Evolutionary conservation across 2,888 invertebrate species (phyloP).

Genomic region (Melolontha melolontha): DNA sequence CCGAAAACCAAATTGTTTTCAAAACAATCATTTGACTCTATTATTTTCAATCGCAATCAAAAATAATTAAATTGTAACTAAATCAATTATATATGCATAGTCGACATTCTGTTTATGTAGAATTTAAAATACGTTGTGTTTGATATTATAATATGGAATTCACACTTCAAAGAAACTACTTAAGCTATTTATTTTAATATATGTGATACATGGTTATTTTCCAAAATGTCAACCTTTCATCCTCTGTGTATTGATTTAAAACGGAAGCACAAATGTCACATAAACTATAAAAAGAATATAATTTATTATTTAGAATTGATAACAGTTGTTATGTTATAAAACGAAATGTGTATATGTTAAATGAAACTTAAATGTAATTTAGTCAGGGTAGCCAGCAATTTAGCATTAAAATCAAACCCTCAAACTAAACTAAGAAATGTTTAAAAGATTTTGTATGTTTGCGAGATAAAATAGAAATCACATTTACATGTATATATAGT

Average conservation of each 20-base stretch:
- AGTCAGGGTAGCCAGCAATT: conserved; percentile 46
- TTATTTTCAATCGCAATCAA: too few species aligned
- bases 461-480: conserved; percentile 37
- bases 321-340: conserved; percentile 25
- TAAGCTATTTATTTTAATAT: too few species aligned
- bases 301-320: conserved; percentile 26
- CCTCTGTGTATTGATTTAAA: conserved; percentile 27
- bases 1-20: too few species aligned
- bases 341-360: conserved; percentile 28
- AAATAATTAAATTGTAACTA: too few species aligned
- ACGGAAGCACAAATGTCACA: conserved; percentile 39
- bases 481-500: conserved; percentile 43
- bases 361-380: conserved; percentile 43
- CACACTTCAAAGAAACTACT: too few species aligned
- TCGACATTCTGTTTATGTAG: too few species aligned
- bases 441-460: conserved; percentile 39
- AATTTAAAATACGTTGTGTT: too few species aligned
- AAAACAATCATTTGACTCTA: too few species aligned
- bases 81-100: too few species aligned
- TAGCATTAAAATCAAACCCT: conserved; percentile 38
- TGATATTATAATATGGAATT: too few species aligned
- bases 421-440: conserved; percentile 36
- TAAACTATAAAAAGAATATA: conserved; percentile 22
- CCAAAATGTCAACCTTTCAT: conserved; percentile 22
- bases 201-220: not conserved